These are phyloP conservation scores for Hestina assimilis DNA, from an alignment of 1,140 invertebrate species.

Conservation along the genomic window DNA sequence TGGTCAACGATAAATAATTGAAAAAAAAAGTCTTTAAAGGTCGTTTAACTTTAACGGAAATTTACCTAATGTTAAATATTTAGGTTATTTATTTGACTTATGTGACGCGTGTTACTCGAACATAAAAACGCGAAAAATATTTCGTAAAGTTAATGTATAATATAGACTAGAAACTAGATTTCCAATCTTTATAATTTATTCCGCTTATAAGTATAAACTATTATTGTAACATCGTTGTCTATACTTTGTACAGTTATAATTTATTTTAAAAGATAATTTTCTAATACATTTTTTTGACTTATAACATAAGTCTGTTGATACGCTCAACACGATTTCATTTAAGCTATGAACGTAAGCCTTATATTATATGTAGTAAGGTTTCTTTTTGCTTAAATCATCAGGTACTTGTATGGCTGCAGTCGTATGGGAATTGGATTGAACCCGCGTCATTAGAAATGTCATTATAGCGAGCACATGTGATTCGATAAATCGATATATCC, in stretches of 20 bases:
- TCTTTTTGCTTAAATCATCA: constrained; percentile 39
- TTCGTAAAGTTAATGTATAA: no score
- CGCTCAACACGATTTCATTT: background rate
- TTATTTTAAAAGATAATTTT: no score
- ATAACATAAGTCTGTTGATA: background rate
- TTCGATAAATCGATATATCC: constrained; percentile 11
- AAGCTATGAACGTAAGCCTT: constrained; percentile 9
- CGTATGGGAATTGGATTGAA: constrained; percentile 59
- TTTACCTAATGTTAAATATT: no score
- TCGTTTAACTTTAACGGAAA: background rate
- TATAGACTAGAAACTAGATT: no score
- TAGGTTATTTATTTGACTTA: no score
- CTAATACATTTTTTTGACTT: no score
- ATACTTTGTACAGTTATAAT: no score
- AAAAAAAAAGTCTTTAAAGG: background rate
- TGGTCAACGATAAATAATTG: constrained; percentile 4
- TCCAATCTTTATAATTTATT: no score
- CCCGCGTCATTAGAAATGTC: constrained; percentile 61
- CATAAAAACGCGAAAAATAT: background rate
- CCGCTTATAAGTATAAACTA: no score
- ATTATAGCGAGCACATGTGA: constrained; percentile 42
- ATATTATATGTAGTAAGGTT: constrained; percentile 48
- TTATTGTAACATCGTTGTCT: no score
- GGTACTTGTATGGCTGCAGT: constrained; percentile 57
- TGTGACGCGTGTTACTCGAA: no score